phyloP scores from a whole-genome alignment of 2,797 vertebrate species.

The Varecia variegata region DNA sequence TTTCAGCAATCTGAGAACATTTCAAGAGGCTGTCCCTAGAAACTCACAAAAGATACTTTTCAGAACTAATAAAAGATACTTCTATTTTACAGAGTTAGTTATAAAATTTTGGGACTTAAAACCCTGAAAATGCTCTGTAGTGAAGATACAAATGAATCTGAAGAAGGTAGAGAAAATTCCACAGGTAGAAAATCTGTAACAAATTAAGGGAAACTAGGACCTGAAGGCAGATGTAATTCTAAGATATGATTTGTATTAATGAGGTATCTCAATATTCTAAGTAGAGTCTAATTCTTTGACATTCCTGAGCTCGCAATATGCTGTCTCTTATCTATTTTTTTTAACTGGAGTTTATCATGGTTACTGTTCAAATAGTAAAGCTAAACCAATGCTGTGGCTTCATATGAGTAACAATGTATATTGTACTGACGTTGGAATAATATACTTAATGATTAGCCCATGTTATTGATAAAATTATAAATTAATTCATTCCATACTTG shows the following conservation, averaged over 20 bases:
- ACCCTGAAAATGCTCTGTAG: constrained; percentile 2
- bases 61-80: constrained; percentile 70
- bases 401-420: not conserved
- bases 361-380: not conserved
- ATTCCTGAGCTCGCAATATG: not conserved
- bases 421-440: not conserved
- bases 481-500: not conserved
- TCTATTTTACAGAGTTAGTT: constrained; percentile 69
- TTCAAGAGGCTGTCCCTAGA: constrained; percentile 56
- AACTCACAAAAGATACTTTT: constrained; percentile 70
- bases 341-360: not conserved
- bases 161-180: constrained; percentile 44
- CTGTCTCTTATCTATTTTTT: not conserved
- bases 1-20: constrained; percentile 52
- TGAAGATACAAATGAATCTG: constrained; percentile 54
- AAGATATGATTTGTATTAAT: not conserved
- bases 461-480: not conserved
- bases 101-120: constrained; percentile 61
- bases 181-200: constrained; percentile 31
- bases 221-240: not conserved
- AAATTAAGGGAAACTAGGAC: constrained; percentile 27
- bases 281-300: not conserved
- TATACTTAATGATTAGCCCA: not conserved
- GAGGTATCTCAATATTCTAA: constrained; percentile 29
- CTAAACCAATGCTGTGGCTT: not conserved